These are phyloP conservation scores for Anguilla pacifica DNA, from an alignment of 2,797 vertebrate species.

Conservation along the genomic window DNA sequence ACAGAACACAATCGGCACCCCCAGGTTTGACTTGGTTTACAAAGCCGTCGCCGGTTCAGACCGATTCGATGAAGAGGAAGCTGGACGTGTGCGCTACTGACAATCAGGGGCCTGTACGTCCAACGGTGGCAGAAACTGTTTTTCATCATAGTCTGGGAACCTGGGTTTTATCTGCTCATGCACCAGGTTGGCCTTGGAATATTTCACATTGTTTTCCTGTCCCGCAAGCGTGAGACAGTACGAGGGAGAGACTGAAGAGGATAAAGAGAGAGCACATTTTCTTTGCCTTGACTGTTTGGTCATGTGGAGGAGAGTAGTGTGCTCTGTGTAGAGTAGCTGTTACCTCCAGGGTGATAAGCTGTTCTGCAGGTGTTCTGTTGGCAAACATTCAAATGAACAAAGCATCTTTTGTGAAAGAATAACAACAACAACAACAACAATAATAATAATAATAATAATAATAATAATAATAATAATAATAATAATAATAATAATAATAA, in stretches of 20 bases:
- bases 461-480: no score
- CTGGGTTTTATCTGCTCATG: conserved; percentile 70
- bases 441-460: no score
- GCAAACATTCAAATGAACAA: conserved; percentile 16
- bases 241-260: conserved; percentile 43
- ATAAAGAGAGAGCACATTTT: conserved; percentile 22
- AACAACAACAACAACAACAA: background rate
- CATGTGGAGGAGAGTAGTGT: conserved; percentile 13
- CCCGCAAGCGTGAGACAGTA: conserved; percentile 63
- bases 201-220: conserved; percentile 73
- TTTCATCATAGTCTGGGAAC: conserved; percentile 69
- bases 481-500: no score
- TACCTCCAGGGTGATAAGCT: conserved; percentile 32
- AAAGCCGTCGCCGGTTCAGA: conserved; percentile 13
- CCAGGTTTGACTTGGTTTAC: background rate
- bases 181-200: conserved; percentile 74
- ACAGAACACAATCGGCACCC: conserved; percentile 30
- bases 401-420: background rate
- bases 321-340: conserved; percentile 25
- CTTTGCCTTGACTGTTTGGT: conserved; percentile 16
- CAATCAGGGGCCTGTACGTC: background rate
- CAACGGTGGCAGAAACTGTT: conserved; percentile 42
- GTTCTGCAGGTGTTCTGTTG: conserved; percentile 31
- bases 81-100: conserved; percentile 38
- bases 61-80: conserved; percentile 44